Evolutionary conservation across 2,797 vertebrate species (phyloP), one percentile per base, ranked within the genome.

Genomic region (Cuculus canorus): DNA sequence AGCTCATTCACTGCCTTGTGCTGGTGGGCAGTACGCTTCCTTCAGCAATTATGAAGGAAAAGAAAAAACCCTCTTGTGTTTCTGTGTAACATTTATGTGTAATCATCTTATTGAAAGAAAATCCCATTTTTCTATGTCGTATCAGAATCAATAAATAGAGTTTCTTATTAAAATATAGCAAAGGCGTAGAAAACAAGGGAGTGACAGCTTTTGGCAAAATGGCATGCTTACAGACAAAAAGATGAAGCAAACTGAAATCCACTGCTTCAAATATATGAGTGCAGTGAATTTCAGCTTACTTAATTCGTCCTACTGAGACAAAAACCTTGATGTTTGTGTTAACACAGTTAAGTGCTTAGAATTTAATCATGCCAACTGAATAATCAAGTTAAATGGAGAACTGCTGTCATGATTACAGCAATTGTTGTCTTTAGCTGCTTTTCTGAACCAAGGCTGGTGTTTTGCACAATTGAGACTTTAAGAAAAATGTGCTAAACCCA

Each of bases 61-160:
- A n/a, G n/a, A 48, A 69, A 25, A 24, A 28, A 35, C 16, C 43
- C 33, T 92, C 86, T 88, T 86, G 52, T 76, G 59, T 77, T 94
- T 92, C 78, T 82, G 14, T 77, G 73, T 82, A 92, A 88, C 41
- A 11, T 92, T 95, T 86, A 81, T 82, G 52, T 66, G 28, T 70
- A 92, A 93, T 82, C 77, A 84, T 89, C 82, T 87, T 65, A 69
- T 16, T 87, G 83, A 95, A 93, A 93, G 78, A 85, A 95, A 82
- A 54, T 2, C 8, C 24, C 43, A 68, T 90, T 96, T 80, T 88
- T 80, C 70, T 79, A 2, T 11, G 63, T 84, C 80, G 69, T 93
- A 92, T 57, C 64, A 60, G 86, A 86, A 95, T 93, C 81, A 92
- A 88, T 91, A 88, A 91, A 84, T 82, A 65, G 48, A 70, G 19